These are phyloP conservation scores for Trichonephila clavata DNA, from an alignment of 1,140 invertebrate genomes.

Conservation along the genomic window DNA sequence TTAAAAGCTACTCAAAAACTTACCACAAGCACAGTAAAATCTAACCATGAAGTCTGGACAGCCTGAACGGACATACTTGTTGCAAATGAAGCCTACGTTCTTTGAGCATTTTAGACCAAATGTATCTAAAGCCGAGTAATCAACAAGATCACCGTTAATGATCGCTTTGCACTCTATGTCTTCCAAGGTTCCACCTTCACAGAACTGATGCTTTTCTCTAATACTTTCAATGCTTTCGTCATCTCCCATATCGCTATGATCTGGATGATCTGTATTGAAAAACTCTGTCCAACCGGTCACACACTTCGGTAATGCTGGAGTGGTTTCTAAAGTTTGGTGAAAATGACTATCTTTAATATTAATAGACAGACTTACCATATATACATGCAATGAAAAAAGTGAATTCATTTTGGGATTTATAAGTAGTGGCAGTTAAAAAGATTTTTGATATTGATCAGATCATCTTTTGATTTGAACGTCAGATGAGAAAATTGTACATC, in stretches of 20 bases:
- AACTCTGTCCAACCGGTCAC: slow-evolving; percentile 81
- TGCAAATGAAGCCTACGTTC: slow-evolving; percentile 55
- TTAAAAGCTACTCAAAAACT: not conserved
- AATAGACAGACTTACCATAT: no score
- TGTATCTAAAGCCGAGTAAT: slow-evolving; percentile 33
- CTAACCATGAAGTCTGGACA: slow-evolving; percentile 78
- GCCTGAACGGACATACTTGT: not conserved
- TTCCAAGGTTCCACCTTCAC: slow-evolving; percentile 14
- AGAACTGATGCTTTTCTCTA: slow-evolving; percentile 20
- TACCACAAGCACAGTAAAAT: slow-evolving; percentile 77
- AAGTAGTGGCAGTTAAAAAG: no score
- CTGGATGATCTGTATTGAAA: slow-evolving; percentile 80
- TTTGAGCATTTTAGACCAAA: slow-evolving; percentile 73
- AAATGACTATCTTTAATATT: no score
- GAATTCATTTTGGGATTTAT: no score
- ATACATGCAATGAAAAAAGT: no score
- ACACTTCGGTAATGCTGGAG: slow-evolving; percentile 77
- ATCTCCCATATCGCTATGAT: slow-evolving; percentile 66
- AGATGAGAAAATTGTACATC: no score
- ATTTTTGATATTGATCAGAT: no score
- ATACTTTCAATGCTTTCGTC: slow-evolving; percentile 79
- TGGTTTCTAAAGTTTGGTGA: not conserved
- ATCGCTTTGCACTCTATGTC: slow-evolving; percentile 48
- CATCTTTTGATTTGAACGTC: no score
- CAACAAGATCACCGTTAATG: slow-evolving; percentile 3